Base-by-base conservation (phyloP, 2,888 invertebrate genomes). In the Congeria kusceri region DNA sequence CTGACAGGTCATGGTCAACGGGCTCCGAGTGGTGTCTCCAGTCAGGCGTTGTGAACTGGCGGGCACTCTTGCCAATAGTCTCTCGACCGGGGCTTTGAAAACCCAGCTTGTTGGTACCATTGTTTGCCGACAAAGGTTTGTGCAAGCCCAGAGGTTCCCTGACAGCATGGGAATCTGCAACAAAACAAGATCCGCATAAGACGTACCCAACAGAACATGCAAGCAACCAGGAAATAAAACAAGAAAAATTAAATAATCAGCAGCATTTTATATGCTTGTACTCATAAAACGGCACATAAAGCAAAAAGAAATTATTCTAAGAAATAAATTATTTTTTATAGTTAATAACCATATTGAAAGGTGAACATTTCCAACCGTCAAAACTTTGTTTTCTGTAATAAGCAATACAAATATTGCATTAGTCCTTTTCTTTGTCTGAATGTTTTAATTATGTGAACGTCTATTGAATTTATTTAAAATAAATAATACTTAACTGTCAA, bases 1-100 rank as follows among this genome's bases (percentile, higher is more conserved):
- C n/a, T n/a, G 11, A 23, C n/a, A 53, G 53, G 53, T 53, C 53
- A 49, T n/a, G 56, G 39, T 7, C 47, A 47, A 49, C 49, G 25
- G 81, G 77, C 25, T 75, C 77, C 13, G 74, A 74, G 46, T 25
- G 32, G 59, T 67, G 65, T 47, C 77, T 47, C 77, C 77, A 70
- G 47, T 75, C 68, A n/a, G 53, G 32, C 28, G 65, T 59, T 0
- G 58, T 47, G 29, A 58, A 63, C 18, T 63, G 67, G 23, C 72
- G 56, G 15, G 28, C 53, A 27, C 44, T 57, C 53, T 63, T 63
- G n/a, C n/a, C 25, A 47, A 18, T 11, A 3, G 25, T 3, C 20
- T 63, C 63, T 15, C 20, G 11, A 11, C 25, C 46, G 5, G 63
- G 25, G 15, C 18, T 28, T 18, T 32, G 32, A n/a, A 27, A n/a